phyloP scores from a whole-genome alignment of 1,140 invertebrate species.

The Bombus cullumanus region DNA sequence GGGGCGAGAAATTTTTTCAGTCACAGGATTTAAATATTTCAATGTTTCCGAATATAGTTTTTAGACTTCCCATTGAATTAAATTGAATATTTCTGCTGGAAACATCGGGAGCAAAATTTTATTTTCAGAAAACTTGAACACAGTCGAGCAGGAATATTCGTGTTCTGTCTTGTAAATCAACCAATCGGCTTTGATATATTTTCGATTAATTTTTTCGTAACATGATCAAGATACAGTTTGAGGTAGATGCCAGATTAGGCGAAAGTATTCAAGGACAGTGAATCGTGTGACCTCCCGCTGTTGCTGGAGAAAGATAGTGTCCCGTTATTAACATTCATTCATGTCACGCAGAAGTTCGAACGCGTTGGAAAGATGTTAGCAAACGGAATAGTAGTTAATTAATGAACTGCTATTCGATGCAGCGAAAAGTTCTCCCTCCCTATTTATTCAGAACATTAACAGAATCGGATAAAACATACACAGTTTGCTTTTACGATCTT shows the following conservation, averaged over 20 bases:
- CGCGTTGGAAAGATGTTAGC: slow-evolving; percentile 17
- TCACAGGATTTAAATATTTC: too few relatives aligned
- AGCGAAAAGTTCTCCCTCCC: background rate
- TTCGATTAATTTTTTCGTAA: background rate
- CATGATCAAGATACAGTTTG: slow-evolving; percentile 8
- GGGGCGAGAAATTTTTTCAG: background rate
- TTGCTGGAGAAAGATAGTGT: slow-evolving; percentile 41
- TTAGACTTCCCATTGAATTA: background rate
- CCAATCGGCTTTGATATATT: background rate
- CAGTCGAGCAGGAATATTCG: background rate
- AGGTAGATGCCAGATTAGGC: slow-evolving; percentile 61
- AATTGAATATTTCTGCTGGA: background rate
- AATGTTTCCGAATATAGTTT: too few relatives aligned
- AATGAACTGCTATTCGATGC: slow-evolving; percentile 8
- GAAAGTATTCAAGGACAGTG: slow-evolving; percentile 71
- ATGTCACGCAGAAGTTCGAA: slow-evolving; percentile 39
- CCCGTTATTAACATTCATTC: slow-evolving; percentile 54
- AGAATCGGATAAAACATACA: background rate
- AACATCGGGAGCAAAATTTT: background rate
- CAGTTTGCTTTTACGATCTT: background rate
- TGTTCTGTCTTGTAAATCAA: too few relatives aligned
- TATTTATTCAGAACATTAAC: background rate
- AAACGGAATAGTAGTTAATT: background rate
- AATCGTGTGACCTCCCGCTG: slow-evolving; percentile 50
- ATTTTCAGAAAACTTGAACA: background rate